Base-by-base conservation (phyloP, 2,797 vertebrate species). In the Microctenopoma steveboyesi region DNA sequence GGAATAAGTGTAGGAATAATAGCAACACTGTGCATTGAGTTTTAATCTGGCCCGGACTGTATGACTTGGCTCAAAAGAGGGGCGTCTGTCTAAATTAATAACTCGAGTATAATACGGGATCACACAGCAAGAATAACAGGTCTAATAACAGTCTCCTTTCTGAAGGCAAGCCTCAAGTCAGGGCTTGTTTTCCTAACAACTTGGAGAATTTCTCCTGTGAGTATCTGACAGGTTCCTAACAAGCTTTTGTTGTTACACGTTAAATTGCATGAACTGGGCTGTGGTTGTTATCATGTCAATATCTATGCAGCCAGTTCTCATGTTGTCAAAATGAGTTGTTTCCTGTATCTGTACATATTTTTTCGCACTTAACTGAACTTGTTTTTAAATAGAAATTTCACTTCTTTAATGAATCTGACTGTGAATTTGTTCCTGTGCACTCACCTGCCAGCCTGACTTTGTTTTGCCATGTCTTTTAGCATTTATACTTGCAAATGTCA, bases 1-100 rank as follows among this genome's bases (percentile, higher is more conserved):
- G 83, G 77, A 91, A 78, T 59, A 82, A 85, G 72, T 16, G 10
- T 67, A 81, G 84, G 81, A 91, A 91, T 88, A 87, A 88, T 89
- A 89, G 82, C 74, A 72, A 63, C 86, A 80, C 72, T 89, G 78
- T 88, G 82, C 71, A 80, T 84, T 75, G 86, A 77, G 74, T 86
- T 92, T 90, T 83, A 72, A 80, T 88, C 82, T 79, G 60, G 66
- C 67, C 48, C 15, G 50, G 74, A 66, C 57, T 82, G 76, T 79
- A 65, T 81, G 67, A 64, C 56, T 81, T 85, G 81, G 79, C 76
- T 54, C 39, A 63, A 70, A 78, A 60, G 47, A 53, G 66, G 72
- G 76, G 64, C 11, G 55, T 53, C 64, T 88, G 78, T 88, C 83
- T 69, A 86, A 85, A 84, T 88, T 80, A 90, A 91, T 87, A 88